Evolutionary conservation across 2,113 vertebrate genomes (phyloP), one percentile per base, ranked within the genome.

Genomic region (Columbina picui): DNA sequence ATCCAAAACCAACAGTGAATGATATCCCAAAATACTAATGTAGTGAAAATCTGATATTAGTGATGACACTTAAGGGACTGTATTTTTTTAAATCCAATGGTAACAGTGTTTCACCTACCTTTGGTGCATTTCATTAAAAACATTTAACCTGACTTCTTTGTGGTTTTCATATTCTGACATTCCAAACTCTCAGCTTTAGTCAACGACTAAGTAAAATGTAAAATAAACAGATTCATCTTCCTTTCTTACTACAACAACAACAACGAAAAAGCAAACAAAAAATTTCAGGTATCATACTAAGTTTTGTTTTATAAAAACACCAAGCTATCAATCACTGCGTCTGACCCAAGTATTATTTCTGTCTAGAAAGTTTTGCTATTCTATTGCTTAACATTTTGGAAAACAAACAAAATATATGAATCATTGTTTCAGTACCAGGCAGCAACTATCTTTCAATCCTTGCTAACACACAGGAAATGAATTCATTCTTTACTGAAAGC

Each of bases 401-500:
- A 96, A 84, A 84, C 64, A 93, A 88, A 94, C 38, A 85, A 77
- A 96, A 89, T 90, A 75, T 75, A 92, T 74, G 92, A 96, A 88
- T 94, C 81, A 86, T 49, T 90, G 65, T 73, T 78, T 61, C 69
- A 87, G 63, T 71, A 76, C 50, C 29, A 89, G 23, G 26, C 39
- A 80, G 83, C 87, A 90, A 60, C 47, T 74, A 88, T 91, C 53
- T 83, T 91, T 98, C 93, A 94, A 43, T 52, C 78, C 69, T 65
- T 93, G 70, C 55, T 93, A 94, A 81, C 82, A 89, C 93, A 92
- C 22, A 76, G 70, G 84, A 95, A 97, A 94, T 80, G 20, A 95
- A 91, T 88, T 90, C 53, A 69, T 96, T 97, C 87, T 87, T 97
- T 85, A 81, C 94, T 82, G 76, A 97, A 95, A 97, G 70, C 88